Evolutionary conservation across 2,797 vertebrate species (phyloP), one percentile per base, ranked within the genome.

Genomic region (Enteromius fasciolatus): DNA sequence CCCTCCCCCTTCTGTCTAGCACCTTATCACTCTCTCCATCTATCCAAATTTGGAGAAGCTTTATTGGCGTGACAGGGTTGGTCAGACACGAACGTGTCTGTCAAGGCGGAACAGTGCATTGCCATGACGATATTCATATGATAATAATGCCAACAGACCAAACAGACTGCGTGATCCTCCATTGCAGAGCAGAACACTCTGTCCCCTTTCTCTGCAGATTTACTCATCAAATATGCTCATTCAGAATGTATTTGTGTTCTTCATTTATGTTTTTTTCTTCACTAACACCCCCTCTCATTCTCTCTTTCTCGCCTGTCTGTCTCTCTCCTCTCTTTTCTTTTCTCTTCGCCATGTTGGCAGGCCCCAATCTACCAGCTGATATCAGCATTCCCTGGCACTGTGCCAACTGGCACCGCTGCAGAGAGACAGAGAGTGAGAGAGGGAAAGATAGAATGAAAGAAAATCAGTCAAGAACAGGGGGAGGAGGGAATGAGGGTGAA

Each of bases 321-420:
- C 87, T 72, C 74, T 76, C 80, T 84, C 76, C 74, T 74, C 81
- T 86, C 86, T 85, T 87, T 59, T 85, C 86, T 89, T 90, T 87
- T 92, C 91, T 90, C 88, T 88, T 93, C 93, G 90, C 93, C 93
- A 95, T 95, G 93, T 95, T 95, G 94, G 94, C 94, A 95, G 92
- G 93, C 92, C 93, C 93, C 92, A 93, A 92, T 94, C 93, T 93
- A 95, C 94, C 95, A 95, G 95, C 95, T 95, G 95, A 95, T 95
- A 95, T 93, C 94, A 95, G 94, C 95, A 95, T 95, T 95, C 95
- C 92, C 92, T 95, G 95, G 95, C 94, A 92, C 83, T n/a, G 78
- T 70, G 93, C 95, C 95, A 95, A 94, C 92, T 94, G 94, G 94
- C 94, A 93, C 90, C 93, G 90, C 92, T 84, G 93, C 93, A 92